phyloP scores from a whole-genome alignment of 2,797 vertebrate genomes.

The Falco columbarius region DNA sequence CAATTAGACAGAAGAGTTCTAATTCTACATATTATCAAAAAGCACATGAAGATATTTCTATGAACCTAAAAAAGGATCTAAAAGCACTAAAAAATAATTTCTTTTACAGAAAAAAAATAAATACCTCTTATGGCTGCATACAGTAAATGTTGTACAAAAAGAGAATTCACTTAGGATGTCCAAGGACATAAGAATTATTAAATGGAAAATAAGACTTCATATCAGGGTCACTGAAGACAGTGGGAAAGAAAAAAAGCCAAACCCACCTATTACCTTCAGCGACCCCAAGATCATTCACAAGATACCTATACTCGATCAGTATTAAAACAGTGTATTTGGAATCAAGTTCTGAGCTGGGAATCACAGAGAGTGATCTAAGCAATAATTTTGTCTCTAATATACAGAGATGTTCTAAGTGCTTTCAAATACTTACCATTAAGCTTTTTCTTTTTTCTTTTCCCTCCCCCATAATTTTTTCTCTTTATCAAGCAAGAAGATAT shows the following conservation, averaged over 20 bases:
- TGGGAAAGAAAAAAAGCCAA: background rate
- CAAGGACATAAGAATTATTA: background rate
- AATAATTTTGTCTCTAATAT: background rate
- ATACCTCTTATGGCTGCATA: background rate
- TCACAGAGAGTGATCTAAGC: background rate
- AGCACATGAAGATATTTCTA: background rate
- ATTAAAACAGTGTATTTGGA: background rate
- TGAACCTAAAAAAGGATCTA: background rate
- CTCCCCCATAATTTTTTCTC: fast-evolving
- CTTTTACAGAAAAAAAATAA: background rate
- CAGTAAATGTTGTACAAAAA: background rate
- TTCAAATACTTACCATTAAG: background rate
- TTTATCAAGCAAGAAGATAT: background rate
- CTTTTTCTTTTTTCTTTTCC: background rate
- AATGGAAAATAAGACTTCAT: background rate
- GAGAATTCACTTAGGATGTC: background rate
- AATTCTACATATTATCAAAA: background rate
- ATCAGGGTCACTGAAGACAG: background rate
- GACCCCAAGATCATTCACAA: background rate
- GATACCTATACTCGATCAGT: background rate
- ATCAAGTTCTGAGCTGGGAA: background rate
- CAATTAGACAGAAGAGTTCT: background rate
- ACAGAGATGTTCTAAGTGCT: background rate
- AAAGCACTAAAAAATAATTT: background rate
- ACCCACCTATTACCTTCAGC: background rate